Evolutionary conservation across 2,113 vertebrate species (phyloP).

Genomic region (Andinoacara biseriatus): DNA sequence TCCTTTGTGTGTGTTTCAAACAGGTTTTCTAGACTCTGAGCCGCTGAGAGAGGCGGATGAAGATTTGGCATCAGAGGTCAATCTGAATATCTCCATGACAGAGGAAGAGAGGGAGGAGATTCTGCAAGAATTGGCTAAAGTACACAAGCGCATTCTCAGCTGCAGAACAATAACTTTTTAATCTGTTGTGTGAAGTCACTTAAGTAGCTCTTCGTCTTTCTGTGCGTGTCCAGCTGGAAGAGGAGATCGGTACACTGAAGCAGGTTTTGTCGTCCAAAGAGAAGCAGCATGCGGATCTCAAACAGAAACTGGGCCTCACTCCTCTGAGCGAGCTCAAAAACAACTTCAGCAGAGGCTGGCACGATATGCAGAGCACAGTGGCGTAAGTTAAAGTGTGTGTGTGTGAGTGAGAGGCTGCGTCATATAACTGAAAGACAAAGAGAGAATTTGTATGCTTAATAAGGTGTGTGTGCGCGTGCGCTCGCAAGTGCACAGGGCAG

Average conservation of each 20-base stretch:
- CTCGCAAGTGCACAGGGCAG: background rate
- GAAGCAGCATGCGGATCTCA: conserved; percentile 90
- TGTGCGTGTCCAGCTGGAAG: conserved; percentile 83
- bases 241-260: conserved; percentile 92
- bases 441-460: background rate
- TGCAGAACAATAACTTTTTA: background rate
- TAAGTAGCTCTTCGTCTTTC: background rate
- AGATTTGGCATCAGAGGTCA: conserved; percentile 84
- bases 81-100: conserved; percentile 84
- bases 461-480: background rate
- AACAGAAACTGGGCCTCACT: conserved; percentile 90
- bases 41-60: conserved; percentile 87
- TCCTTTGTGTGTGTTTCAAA: conserved; percentile 1
- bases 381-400: conserved; percentile 83
- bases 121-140: conserved; percentile 88
- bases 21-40: conserved; percentile 90
- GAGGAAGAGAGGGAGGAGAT: conserved; percentile 95
- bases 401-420: background rate
- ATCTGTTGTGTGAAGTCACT: background rate
- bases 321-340: conserved; percentile 89
- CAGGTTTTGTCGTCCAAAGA: conserved; percentile 96
- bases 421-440: background rate
- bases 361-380: conserved; percentile 91
- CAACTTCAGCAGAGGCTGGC: conserved; percentile 94
- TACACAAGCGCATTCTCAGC: conserved; percentile 44